Percentiles rank a stretch among this genome's conserved stretches.
Evolutionary conservation across 2,888 invertebrate genomes (phyloP).

Genomic region (Oegoconia quadripuncta): DNA sequence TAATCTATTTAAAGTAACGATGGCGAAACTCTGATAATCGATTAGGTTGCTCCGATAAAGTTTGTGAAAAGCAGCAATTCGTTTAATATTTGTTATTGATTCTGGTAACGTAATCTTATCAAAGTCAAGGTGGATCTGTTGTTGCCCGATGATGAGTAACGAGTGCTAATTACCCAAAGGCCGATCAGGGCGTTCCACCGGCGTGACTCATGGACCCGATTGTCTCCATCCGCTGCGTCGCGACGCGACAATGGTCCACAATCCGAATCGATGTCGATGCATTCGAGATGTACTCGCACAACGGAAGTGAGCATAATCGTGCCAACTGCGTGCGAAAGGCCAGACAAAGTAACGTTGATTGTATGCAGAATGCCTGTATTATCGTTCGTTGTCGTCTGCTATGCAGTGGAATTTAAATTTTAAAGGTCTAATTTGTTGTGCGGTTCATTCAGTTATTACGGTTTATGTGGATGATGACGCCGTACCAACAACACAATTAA

Average conservation of each 20-base stretch:
- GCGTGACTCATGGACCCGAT: slow-evolving; percentile 56
- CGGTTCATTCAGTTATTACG: no score
- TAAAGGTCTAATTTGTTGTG: no score
- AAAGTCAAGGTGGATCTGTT: slow-evolving; percentile 12
- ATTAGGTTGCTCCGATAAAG: not conserved
- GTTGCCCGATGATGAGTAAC: slow-evolving; percentile 59
- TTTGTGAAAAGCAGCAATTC: not conserved
- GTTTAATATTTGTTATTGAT: slow-evolving; percentile 9
- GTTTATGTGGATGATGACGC: no score
- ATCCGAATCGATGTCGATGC: slow-evolving; percentile 25
- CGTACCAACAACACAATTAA: no score
- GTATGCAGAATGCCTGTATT: slow-evolving; percentile 13
- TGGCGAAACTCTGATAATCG: no score
- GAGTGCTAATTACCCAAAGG: slow-evolving; percentile 62
- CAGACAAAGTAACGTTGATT: slow-evolving; percentile 13
- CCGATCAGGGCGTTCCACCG: slow-evolving; percentile 61
- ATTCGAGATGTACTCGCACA: slow-evolving; percentile 25
- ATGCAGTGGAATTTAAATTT: not conserved
- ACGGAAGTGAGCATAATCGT: slow-evolving; percentile 31
- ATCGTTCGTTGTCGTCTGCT: not conserved
- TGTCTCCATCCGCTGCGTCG: slow-evolving; percentile 34
- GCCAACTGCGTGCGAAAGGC: slow-evolving; percentile 35
- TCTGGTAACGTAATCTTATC: slow-evolving; percentile 24
- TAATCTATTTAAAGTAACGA: no score
- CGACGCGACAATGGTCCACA: slow-evolving; percentile 31